Conservation (phyloP, 2,888 invertebrate genomes). For the Serrognathus titanus region DNA sequence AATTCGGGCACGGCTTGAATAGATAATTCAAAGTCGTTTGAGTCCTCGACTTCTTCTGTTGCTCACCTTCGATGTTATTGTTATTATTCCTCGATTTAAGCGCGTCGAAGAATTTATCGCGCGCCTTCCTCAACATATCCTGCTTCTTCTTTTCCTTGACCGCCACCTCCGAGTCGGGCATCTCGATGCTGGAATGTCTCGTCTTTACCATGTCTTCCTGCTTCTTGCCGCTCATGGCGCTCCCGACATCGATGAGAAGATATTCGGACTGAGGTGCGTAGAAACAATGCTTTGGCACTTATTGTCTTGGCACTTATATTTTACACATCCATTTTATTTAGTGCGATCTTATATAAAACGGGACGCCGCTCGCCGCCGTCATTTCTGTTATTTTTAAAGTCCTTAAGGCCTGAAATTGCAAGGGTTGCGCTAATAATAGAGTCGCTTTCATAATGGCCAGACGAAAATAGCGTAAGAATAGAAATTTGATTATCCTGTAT, state of each 20-base stretch:
- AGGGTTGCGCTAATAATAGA: too few relatives aligned
- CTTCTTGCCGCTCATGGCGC: constrained; percentile 22
- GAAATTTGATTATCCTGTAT: too few relatives aligned
- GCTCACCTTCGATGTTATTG: constrained; percentile 19
- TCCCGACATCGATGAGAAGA: background rate
- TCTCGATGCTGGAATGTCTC: constrained; percentile 47
- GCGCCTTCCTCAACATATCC: constrained; percentile 45
- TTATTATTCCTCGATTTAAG: constrained; percentile 21
- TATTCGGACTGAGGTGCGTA: too few relatives aligned
- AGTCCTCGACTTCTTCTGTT: constrained; percentile 39
- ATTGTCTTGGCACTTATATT: too few relatives aligned
- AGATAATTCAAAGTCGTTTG: constrained; percentile 51
- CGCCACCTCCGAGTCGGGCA: constrained; percentile 41
- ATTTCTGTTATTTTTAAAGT: too few relatives aligned
- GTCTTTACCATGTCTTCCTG: constrained; percentile 47
- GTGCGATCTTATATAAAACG: too few relatives aligned
- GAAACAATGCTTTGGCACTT: too few relatives aligned
- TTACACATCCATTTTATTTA: too few relatives aligned
- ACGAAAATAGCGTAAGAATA: too few relatives aligned
- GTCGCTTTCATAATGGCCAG: too few relatives aligned
- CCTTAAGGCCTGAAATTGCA: too few relatives aligned
- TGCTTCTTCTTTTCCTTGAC: constrained; percentile 51
- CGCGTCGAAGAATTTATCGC: constrained; percentile 39
- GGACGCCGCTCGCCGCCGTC: too few relatives aligned
- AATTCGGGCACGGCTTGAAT: constrained; percentile 47